phyloP scores from a whole-genome alignment of 2,888 invertebrate species.

The Diaphora mendica region DNA sequence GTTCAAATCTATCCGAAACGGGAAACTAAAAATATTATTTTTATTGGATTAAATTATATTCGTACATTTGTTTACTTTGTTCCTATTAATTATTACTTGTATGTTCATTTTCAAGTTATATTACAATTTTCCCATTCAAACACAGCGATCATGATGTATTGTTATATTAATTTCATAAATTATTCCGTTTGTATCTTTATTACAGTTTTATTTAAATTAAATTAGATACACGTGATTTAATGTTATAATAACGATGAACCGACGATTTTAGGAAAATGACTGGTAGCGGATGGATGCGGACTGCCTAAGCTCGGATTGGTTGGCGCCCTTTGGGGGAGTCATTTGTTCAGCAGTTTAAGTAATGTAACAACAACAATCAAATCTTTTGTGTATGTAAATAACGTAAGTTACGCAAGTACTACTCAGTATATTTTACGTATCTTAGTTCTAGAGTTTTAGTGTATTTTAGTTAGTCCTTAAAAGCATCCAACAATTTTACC shows the following conservation, averaged over 20 bases:
- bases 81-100: neutral
- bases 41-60: neutral
- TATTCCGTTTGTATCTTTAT: neutral
- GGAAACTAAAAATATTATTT: neutral
- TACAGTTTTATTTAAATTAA: neutral
- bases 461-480: neutral
- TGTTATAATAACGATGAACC: too few relatives aligned
- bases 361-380: too few relatives aligned
- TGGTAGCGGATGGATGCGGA: too few relatives aligned
- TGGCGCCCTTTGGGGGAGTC: too few relatives aligned
- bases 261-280: too few relatives aligned
- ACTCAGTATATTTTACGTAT: too few relatives aligned
- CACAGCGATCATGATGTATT: neutral
- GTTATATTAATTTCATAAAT: neutral
- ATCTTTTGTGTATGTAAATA: too few relatives aligned
- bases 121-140: neutral
- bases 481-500: neutral
- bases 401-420: too few relatives aligned
- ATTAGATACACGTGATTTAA: neutral
- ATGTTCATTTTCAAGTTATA: neutral
- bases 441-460: too few relatives aligned
- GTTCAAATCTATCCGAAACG: neutral
- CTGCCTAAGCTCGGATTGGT: too few relatives aligned
- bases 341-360: too few relatives aligned
- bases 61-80: neutral